Percentiles rank a stretch among this genome's conserved stretches.
These are phyloP conservation scores for Drosophila bunnanda DNA, from an alignment of 2,888 invertebrate species.

Conservation along the genomic window DNA sequence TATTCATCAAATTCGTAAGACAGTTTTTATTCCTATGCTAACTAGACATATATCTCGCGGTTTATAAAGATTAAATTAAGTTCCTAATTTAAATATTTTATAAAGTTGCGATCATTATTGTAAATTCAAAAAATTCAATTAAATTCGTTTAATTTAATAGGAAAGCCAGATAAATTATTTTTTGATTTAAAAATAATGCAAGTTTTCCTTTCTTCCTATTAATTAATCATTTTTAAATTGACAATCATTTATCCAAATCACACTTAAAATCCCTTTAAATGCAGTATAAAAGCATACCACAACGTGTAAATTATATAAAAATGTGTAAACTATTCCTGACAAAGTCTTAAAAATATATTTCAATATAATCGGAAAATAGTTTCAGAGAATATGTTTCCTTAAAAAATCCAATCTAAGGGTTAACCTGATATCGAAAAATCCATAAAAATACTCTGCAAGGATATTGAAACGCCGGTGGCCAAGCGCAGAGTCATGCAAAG, in stretches of 20 bases:
- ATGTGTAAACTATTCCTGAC: not conserved
- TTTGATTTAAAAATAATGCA: not conserved
- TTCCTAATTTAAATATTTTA: not conserved
- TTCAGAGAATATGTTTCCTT: not conserved
- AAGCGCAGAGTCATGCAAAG: slow-evolving; percentile 53
- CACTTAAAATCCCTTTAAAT: too few species aligned
- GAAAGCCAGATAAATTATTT: too few species aligned
- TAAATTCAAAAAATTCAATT: too few species aligned
- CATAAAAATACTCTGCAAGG: slow-evolving; percentile 7
- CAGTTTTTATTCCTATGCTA: not conserved
- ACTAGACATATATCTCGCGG: not conserved
- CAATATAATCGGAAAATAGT: not conserved
- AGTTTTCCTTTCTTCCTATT: not conserved
- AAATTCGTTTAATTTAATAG: too few species aligned
- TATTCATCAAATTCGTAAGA: not conserved
- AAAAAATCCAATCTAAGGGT: not conserved
- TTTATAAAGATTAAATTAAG: not conserved
- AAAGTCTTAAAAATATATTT: not conserved
- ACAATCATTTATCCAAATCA: not conserved
- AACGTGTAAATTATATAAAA: not conserved
- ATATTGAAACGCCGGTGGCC: slow-evolving; percentile 25
- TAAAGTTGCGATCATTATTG: not conserved
- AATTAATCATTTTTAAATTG: not conserved
- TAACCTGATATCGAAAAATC: too few species aligned
- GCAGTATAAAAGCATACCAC: too few species aligned